Conservation (phyloP, 1,140 invertebrate genomes). For the Antheraea pernyi region DNA sequence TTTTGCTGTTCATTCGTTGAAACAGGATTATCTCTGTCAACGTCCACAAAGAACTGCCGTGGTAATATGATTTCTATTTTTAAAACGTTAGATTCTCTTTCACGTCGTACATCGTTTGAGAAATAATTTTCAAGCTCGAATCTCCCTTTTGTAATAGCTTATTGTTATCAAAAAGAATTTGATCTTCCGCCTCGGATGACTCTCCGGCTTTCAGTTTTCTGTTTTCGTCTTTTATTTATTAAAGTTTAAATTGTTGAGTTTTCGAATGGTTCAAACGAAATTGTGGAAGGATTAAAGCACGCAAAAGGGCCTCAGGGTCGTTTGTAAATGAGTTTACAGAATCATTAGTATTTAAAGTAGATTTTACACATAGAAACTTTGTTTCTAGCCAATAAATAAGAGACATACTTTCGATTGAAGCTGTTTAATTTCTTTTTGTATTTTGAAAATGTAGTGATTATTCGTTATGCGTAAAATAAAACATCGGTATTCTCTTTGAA, state of each 20-base stretch:
- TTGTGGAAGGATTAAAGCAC: not conserved
- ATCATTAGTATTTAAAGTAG: not conserved
- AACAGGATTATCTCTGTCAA: not conserved
- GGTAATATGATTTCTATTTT: constrained; percentile 6
- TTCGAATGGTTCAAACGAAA: not conserved
- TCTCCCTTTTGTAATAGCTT: constrained; percentile 5
- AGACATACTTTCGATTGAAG: not conserved
- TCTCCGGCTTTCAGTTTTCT: constrained; percentile 6
- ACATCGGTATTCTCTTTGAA: no score
- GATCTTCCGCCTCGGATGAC: constrained; percentile 6
- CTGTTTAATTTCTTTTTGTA: no score
- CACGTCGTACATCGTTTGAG: not conserved
- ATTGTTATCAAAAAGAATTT: constrained; percentile 16
- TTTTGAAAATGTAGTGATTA: no score
- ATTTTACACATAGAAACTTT: not conserved
- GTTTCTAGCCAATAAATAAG: not conserved
- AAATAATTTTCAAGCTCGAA: constrained; percentile 11
- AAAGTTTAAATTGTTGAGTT: constrained; percentile 9
- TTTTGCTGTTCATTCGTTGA: not conserved
- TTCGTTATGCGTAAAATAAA: no score
- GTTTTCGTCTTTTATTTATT: constrained; percentile 2
- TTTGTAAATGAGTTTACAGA: not conserved
- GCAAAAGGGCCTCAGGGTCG: not conserved
- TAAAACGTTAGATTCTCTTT: not conserved
- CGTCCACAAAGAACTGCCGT: not conserved